Evolutionary conservation across 2,113 vertebrate species (phyloP).

Genomic region (Ranitomeya imitator): DNA sequence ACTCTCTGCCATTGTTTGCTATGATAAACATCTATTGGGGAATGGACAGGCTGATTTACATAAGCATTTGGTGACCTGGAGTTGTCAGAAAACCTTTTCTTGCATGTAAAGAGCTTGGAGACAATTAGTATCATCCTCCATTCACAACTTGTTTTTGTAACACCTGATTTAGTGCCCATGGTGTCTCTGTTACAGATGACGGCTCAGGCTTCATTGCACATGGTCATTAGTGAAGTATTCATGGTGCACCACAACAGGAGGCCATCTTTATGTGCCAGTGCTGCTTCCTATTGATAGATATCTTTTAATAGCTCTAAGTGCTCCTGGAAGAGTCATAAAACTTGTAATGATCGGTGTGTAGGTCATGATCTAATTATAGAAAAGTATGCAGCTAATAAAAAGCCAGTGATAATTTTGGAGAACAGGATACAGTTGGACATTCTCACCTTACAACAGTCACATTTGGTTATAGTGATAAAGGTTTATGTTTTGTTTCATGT

Average conservation of each 20-base stretch:
- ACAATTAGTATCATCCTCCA: background rate
- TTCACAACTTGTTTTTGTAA: background rate
- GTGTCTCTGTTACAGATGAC: background rate
- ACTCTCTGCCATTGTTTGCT: background rate
- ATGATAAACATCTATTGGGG: slow-evolving; percentile 19
- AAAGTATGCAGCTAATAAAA: slow-evolving; percentile 7
- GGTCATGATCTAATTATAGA: slow-evolving; percentile 29
- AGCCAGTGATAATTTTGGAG: background rate
- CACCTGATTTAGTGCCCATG: slow-evolving; percentile 30
- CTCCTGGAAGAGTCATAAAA: slow-evolving; percentile 31
- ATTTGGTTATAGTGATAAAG: background rate
- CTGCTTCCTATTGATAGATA: slow-evolving; percentile 11
- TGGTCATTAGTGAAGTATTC: slow-evolving; percentile 20
- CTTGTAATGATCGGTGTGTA: background rate
- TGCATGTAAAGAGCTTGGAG: background rate
- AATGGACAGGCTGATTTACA: slow-evolving; percentile 3
- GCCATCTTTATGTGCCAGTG: background rate
- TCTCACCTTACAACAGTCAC: background rate
- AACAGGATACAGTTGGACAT: background rate
- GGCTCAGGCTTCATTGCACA: slow-evolving; percentile 22
- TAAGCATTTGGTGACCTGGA: slow-evolving; percentile 6
- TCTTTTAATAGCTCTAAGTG: slow-evolving; percentile 3
- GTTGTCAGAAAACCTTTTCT: background rate
- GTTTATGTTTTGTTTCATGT: background rate
- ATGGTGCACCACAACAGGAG: background rate